Base-by-base conservation (phyloP, 2,113 vertebrate species). In the Sapayoa aenigma region DNA sequence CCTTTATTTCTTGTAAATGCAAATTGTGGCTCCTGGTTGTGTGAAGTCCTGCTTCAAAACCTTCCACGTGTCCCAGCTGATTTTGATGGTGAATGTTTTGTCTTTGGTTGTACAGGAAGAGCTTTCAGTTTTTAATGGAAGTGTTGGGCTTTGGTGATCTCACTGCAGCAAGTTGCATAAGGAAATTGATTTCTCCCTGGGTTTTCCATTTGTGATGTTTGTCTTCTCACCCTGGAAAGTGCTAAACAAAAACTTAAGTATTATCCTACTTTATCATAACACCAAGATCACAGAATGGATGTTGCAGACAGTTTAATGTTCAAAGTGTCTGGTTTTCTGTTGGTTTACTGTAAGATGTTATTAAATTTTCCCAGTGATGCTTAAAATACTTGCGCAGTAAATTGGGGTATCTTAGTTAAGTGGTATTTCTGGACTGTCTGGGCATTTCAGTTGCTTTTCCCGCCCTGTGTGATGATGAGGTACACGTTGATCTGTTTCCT, bases 1-100 rank as follows among this genome's bases (percentile, higher is more conserved):
- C n/a, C 37, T 91, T 91, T 95, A 82, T 84, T 94, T 77, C 87
- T 66, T 58, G 67, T 44, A 80, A 78, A 97, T 95, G 82, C 80
- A 94, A 88, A 93, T 97, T 53, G 55, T 0, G 12, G 37, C 63
- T 76, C 73, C 55, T 3, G 7, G 30, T 66, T 77, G 14, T 71
- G 52, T 79, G 27, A 90, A 93, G 50, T 50, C 53, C 41, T 66
- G 46, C 83, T 94, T 89, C 87, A 94, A 71, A 96, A 93, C 72
- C 42, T 73, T 86, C 49, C 69, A 73, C 27, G 49, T 94, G 28
- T 94, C 74, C 83, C 49, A 66, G 67, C 21, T 92, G 90, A 93
- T 87, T 96, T 69, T n/a, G 16, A 49, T 58, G 58, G 46, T 71
- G 80, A 85, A 88, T 67, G 49, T 73, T 90, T 80, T 92, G 69